These are phyloP conservation scores for Drosophila melanosoma DNA, from an alignment of 2,888 invertebrate species.

Conservation along the genomic window DNA sequence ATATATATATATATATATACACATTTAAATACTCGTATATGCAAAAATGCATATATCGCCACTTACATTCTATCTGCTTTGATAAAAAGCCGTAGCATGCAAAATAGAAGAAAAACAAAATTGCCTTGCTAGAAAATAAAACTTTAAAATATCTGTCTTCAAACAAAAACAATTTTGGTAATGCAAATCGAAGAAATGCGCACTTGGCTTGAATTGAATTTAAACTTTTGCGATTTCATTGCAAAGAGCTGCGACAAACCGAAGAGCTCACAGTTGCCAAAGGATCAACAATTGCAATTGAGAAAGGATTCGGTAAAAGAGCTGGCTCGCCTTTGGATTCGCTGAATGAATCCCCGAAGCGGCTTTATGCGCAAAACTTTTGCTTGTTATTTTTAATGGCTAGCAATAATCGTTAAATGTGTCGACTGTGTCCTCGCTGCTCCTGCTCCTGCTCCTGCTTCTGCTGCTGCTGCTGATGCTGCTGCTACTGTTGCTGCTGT, in stretches of 20 bases:
- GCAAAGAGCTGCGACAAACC: constrained; percentile 51
- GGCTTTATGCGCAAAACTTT: constrained; percentile 84
- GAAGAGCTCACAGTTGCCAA: constrained; percentile 59
- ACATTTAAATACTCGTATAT: not conserved
- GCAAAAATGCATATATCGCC: not conserved
- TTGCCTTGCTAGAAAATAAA: not conserved
- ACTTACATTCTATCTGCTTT: not conserved
- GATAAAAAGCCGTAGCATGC: not conserved
- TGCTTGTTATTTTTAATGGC: constrained; percentile 85
- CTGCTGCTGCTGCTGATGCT: constrained; percentile 24
- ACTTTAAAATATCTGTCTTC: constrained; percentile 5
- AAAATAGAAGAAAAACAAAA: not conserved
- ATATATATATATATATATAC: not conserved
- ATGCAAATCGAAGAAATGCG: constrained; percentile 49
- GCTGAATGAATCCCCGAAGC: constrained; percentile 81
- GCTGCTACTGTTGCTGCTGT: constrained; percentile 30
- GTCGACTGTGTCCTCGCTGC: constrained; percentile 67
- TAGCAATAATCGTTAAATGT: constrained; percentile 85
- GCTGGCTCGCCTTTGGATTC: constrained; percentile 67
- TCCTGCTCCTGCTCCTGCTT: constrained; percentile 30
- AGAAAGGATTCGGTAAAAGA: constrained; percentile 75
- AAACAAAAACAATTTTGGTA: constrained; percentile 19
- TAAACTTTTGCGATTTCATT: constrained; percentile 72
- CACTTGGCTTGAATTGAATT: constrained; percentile 59
- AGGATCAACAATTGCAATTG: constrained; percentile 82